A percentile compares a stretch with the other conserved stretches of the same genome.
phyloP scores from a whole-genome alignment of 2,113 vertebrate genomes.

The Campylomormyrus tamandua region DNA sequence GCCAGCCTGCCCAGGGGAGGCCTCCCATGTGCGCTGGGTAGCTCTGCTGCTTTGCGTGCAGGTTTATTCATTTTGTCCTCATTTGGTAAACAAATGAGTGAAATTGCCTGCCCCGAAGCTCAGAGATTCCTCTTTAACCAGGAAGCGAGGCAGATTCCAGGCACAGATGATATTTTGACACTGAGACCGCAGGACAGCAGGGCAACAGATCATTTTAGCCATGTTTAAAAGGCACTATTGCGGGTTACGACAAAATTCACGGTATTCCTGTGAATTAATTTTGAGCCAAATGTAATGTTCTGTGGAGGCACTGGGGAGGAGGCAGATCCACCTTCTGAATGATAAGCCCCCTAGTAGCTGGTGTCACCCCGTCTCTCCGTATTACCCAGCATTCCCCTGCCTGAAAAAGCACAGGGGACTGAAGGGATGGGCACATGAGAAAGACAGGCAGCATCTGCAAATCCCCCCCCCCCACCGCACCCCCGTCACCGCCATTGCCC shows the following conservation, averaged over 20 bases:
- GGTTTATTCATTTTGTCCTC: background rate
- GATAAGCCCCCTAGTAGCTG: background rate
- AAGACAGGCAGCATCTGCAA: background rate
- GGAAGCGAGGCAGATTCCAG: background rate
- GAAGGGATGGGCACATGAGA: background rate
- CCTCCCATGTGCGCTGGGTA: background rate
- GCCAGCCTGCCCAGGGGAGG: conserved; percentile 17
- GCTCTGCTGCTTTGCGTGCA: background rate
- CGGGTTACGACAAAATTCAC: background rate
- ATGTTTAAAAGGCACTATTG: background rate
- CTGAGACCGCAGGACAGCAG: background rate
- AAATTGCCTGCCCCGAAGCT: background rate
- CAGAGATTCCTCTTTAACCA: background rate
- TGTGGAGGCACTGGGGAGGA: background rate
- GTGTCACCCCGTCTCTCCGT: background rate
- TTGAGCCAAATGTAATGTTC: background rate
- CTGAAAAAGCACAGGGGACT: background rate
- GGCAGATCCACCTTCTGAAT: background rate
- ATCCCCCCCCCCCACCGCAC: background rate
- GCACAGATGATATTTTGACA: background rate
- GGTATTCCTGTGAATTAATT: background rate
- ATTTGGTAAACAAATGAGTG: background rate
- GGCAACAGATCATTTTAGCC: background rate
- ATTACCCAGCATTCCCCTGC: background rate
- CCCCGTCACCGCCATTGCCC: background rate